Conservation (phyloP, 1,140 invertebrate species). For the Gryllus bimaculatus region DNA sequence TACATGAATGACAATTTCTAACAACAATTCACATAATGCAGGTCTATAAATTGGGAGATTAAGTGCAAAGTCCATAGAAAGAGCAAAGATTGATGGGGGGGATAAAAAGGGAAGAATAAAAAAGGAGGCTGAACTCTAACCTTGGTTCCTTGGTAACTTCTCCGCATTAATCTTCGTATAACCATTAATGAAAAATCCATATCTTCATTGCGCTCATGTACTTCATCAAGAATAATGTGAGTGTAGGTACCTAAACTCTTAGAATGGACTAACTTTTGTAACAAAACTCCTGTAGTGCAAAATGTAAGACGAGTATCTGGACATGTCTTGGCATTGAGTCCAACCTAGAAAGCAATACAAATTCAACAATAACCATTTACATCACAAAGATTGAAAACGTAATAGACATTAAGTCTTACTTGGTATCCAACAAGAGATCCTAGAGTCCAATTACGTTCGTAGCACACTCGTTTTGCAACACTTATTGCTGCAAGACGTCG, state of each 20-base stretch:
- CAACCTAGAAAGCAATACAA: constrained; percentile 41
- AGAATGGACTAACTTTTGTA: constrained; percentile 48
- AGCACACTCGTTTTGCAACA: constrained; percentile 63
- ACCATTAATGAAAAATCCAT: constrained; percentile 87
- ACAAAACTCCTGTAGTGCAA: constrained; percentile 66
- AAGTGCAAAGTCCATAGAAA: too few relatives aligned
- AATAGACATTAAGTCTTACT: constrained; percentile 34
- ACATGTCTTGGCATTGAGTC: constrained; percentile 45
- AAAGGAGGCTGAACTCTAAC: constrained; percentile 29
- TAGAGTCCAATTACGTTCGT: constrained; percentile 65
- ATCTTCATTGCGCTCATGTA: constrained; percentile 91
- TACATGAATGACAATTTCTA: too few relatives aligned
- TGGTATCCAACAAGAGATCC: constrained; percentile 77
- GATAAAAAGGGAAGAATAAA: background rate
- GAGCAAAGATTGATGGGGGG: too few relatives aligned
- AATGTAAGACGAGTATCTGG: constrained; percentile 73
- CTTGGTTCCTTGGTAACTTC: constrained; percentile 59
- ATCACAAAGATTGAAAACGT: background rate
- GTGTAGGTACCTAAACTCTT: constrained; percentile 55
- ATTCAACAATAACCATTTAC: background rate
- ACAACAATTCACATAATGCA: too few relatives aligned
- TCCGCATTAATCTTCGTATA: constrained; percentile 67
- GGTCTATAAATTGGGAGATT: too few relatives aligned
- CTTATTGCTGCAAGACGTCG: constrained; percentile 75
- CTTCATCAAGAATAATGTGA: constrained; percentile 89